Percentiles rank a stretch among this genome's conserved stretches.
Conservation (phyloP, 2,888 invertebrate genomes). For the Parnassius orleans region DNA sequence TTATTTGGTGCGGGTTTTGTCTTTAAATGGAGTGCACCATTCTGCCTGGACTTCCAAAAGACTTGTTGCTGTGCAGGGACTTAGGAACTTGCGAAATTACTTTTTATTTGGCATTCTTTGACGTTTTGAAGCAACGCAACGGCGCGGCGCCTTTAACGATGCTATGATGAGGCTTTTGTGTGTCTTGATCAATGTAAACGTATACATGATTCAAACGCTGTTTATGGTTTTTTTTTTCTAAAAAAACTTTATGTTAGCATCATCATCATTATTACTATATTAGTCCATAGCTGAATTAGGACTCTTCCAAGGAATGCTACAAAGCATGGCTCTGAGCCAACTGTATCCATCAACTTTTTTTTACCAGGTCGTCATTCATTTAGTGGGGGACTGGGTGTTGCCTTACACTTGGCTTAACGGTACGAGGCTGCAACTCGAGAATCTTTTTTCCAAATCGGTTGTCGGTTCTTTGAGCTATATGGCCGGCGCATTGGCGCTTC, state of each 20-base stretch:
- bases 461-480: no score
- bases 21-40: conserved; percentile 23
- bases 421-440: no score
- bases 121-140: conserved; percentile 29
- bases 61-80: conserved; percentile 27
- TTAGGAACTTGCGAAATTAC: conserved; percentile 35
- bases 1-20: conserved; percentile 24
- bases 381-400: no score
- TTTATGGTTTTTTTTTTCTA: background rate
- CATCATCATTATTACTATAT: no score
- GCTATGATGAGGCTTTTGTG: conserved; percentile 20
- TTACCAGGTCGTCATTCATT: no score
- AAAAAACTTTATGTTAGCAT: background rate
- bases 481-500: no score
- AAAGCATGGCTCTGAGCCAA: no score
- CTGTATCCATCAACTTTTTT: no score
- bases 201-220: conserved; percentile 4
- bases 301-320: no score
- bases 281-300: no score
- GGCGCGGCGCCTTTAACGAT: conserved; percentile 19
- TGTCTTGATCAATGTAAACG: conserved; percentile 12
- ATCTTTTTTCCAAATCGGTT: no score
- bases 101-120: conserved; percentile 35
- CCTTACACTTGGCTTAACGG: no score
- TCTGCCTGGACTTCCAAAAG: conserved; percentile 25